Conservation (phyloP, 2,113 vertebrate genomes). For the Nematolebias whitei region DNA sequence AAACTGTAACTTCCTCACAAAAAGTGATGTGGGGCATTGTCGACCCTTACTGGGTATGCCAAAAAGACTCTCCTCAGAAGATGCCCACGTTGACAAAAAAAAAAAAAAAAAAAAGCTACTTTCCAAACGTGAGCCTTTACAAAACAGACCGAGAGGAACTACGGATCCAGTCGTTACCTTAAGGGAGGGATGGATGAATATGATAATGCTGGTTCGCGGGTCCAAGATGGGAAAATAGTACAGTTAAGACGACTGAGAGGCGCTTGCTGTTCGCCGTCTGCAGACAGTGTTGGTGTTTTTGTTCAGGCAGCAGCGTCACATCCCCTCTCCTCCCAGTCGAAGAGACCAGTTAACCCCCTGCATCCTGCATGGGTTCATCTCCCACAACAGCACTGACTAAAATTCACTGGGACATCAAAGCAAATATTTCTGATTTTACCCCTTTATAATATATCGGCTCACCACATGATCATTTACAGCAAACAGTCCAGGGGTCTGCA, state of each 20-base stretch:
- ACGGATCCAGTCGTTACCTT: background rate
- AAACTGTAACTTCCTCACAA: background rate
- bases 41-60: slow-evolving; percentile 9
- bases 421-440: too few species aligned
- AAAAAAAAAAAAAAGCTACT: slow-evolving; percentile 38
- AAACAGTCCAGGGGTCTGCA: too few species aligned
- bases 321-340: slow-evolving; percentile 34
- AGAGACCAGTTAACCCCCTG: slow-evolving; percentile 41
- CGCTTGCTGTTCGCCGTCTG: slow-evolving; percentile 33
- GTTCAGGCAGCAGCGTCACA: slow-evolving; percentile 68
- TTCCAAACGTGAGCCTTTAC: slow-evolving; percentile 32
- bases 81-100: slow-evolving; percentile 63
- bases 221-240: slow-evolving; percentile 32
- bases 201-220: background rate
- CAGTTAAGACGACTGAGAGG: slow-evolving; percentile 11
- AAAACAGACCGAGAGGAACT: background rate
- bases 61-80: slow-evolving; percentile 11
- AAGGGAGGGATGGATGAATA: background rate
- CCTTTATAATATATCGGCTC: too few species aligned
- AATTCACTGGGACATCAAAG: too few species aligned
- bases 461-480: too few species aligned
- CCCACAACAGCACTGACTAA: too few species aligned
- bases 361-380: background rate
- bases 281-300: slow-evolving; percentile 58
- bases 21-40: background rate